Conservation (phyloP, 2,797 vertebrate genomes). For the Melanitta fusca region DNA sequence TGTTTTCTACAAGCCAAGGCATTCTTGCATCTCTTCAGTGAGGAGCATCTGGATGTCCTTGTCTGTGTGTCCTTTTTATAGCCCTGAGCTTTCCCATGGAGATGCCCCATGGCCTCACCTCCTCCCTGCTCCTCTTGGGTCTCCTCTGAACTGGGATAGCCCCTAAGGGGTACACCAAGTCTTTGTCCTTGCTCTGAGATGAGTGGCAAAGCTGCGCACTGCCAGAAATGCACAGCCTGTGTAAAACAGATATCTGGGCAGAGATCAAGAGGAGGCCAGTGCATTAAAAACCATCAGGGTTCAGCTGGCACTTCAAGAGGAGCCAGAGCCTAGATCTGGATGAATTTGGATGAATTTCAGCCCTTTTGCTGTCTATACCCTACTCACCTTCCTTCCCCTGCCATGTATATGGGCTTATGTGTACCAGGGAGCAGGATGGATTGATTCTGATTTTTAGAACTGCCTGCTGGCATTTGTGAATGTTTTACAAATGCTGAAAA, state of each 20-base stretch:
- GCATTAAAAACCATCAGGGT: background rate
- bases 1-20: background rate
- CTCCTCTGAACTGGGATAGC: background rate
- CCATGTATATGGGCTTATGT: background rate
- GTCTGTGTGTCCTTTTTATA: background rate
- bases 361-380: background rate
- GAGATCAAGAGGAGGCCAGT: background rate
- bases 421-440: background rate
- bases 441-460: background rate
- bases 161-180: rapidly evolving
- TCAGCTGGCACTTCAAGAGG: background rate
- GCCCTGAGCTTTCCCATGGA: background rate
- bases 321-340: background rate
- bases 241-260: background rate
- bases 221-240: background rate
- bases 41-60: background rate
- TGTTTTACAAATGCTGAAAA: background rate
- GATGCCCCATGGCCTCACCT: background rate
- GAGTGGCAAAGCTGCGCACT: background rate
- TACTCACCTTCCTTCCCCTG: background rate
- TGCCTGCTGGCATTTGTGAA: background rate
- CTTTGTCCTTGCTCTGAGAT: background rate
- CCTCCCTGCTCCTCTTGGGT: rapidly evolving
- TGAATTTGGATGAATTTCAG: background rate
- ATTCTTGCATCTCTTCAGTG: background rate